Base-by-base conservation (phyloP, 2,888 invertebrate species). In the Acanthoscelides obtectus region DNA sequence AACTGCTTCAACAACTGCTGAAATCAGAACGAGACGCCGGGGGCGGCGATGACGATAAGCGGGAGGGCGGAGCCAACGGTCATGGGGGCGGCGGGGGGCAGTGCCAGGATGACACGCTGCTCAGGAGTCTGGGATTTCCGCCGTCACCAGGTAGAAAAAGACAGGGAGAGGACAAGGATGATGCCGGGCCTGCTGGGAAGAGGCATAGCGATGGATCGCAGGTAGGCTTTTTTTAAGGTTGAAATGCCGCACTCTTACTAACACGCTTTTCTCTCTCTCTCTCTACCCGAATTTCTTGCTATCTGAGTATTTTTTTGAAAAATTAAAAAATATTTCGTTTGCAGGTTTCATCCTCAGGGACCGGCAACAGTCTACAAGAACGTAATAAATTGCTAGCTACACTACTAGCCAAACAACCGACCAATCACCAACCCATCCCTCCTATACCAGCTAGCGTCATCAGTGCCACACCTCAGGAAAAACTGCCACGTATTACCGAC, bases 331-430 rank as follows among this genome's bases (percentile, higher is more conserved):
- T 27, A 22, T 69, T 68, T 68, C 72, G 68, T 70, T 72, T 74
- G 19, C 69, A 80, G 80, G 86, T 86, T 3, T 84, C 86, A 17
- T 85, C 86, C 17, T 83, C 85, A 25, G 79, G 84, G 20, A 75
- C 80, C n/a, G 77, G 83, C 22, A 93, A 93, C 79, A 90, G 91
- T 77, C 87, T 96, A 69, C 93, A 93, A 85, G 92, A 93, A 84
- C 92, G 91, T 83, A 96, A 96, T 84, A 92, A 92, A 84, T 95
- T 96, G 91, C 87, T 96, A 77, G 95, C 95, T 64, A 91, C 92
- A 66, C 85, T 96, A 79, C 86, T 96, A 81, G 94, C 93, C 70
- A 92, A 93, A 83, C 91, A 93, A 79, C 88, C 90, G 22, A 86
- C 88, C 77, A 82, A 82, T 71, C 87, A 87, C 71, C 87, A 88